phyloP scores from a whole-genome alignment of 2,888 invertebrate genomes.

The Drosophila yooni region DNA sequence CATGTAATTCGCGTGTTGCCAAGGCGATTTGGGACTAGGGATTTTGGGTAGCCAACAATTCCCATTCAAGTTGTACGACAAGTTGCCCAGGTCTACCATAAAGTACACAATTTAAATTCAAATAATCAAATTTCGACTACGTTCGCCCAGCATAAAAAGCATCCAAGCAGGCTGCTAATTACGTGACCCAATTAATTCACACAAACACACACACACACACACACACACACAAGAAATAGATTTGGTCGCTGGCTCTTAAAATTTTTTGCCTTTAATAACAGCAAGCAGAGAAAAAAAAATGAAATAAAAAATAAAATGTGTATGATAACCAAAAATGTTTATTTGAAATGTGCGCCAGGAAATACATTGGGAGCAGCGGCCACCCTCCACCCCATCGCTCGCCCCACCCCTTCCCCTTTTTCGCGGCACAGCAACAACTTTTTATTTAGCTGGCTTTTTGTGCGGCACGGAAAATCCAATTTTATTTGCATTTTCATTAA shows the following conservation, averaged over 20 bases:
- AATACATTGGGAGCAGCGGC: conserved; percentile 59
- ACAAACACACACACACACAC: conserved; percentile 39
- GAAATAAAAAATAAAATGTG: conserved; percentile 8
- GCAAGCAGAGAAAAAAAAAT: background rate
- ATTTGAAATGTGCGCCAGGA: conserved; percentile 74
- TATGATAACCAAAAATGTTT: conserved; percentile 67
- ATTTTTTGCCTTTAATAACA: conserved; percentile 26
- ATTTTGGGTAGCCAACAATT: conserved; percentile 25
- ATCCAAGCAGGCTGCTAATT: conserved; percentile 63
- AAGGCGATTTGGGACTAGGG: conserved; percentile 38
- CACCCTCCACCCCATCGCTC: too few relatives aligned
- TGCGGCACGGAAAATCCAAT: conserved; percentile 73
- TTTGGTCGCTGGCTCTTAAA: conserved; percentile 52
- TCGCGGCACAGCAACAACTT: conserved; percentile 50
- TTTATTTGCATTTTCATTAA: conserved; percentile 78
- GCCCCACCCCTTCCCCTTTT: too few relatives aligned
- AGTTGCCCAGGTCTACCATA: conserved; percentile 23
- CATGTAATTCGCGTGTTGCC: conserved; percentile 39
- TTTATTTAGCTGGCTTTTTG: conserved; percentile 69
- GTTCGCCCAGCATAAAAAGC: conserved; percentile 35
- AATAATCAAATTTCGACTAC: conserved; percentile 54
- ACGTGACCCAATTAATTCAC: conserved; percentile 75
- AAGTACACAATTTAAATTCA: conserved; percentile 44
- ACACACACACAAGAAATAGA: conserved; percentile 25
- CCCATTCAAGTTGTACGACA: conserved; percentile 22